Evolutionary conservation across 2,888 invertebrate species (phyloP).

Genomic region (Acholoe squamosa): DNA sequence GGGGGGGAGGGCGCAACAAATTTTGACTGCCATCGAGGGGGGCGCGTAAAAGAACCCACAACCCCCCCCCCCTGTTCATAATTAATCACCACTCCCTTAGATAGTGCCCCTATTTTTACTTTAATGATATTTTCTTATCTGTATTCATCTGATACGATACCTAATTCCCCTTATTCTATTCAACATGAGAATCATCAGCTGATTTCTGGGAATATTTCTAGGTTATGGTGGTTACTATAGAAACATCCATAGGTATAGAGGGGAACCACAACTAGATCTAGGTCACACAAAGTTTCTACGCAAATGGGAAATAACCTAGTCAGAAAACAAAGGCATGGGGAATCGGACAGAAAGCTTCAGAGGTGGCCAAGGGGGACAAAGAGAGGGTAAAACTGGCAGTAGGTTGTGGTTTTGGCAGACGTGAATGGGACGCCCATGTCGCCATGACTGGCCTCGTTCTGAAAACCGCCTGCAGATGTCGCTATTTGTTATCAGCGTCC

Average conservation of each 20-base stretch:
- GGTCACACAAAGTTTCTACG: conserved; percentile 23
- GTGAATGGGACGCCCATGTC: conserved; percentile 34
- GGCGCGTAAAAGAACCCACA: no score
- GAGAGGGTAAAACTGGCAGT: conserved; percentile 21
- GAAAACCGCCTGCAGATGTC: conserved; percentile 52
- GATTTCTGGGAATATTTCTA: background rate
- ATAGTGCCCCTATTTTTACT: no score
- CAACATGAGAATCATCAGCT: no score
- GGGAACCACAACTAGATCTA: conserved; percentile 42
- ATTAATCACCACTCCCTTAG: no score
- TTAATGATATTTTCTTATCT: no score
- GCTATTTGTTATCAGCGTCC: conserved; percentile 35
- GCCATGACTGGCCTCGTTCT: conserved; percentile 12
- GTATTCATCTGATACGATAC: no score
- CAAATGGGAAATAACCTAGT: background rate
- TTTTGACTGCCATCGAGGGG: no score
- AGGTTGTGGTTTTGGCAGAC: conserved; percentile 59
- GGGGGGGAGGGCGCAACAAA: no score
- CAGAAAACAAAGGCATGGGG: conserved; percentile 29
- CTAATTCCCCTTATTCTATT: no score
- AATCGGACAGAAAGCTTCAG: background rate
- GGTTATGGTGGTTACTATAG: background rate
- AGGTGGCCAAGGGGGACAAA: conserved; percentile 29
- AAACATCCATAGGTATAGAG: background rate
- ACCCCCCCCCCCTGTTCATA: no score